Evolutionary conservation across 1,140 invertebrate genomes (phyloP).

Genomic region (Apis mellifera): DNA sequence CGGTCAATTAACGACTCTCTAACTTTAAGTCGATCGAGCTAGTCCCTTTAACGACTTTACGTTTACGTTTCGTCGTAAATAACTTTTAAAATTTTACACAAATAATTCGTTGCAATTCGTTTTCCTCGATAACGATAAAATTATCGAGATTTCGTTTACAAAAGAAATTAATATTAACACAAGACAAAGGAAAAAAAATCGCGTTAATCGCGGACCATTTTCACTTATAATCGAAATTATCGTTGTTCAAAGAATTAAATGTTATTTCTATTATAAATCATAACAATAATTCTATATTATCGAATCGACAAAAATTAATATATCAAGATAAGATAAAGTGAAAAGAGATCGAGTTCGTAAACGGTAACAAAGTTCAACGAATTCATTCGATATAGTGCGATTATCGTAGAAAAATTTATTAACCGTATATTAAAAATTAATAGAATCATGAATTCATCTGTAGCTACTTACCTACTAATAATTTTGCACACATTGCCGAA

Average conservation of each 20-base stretch:
- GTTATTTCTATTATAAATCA: background rate
- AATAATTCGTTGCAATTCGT: background rate
- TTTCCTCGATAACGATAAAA: background rate
- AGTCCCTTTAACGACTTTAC: background rate
- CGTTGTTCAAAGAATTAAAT: background rate
- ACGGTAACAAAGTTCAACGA: background rate
- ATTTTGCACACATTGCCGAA: background rate
- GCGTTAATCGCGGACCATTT: background rate
- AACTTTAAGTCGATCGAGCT: background rate
- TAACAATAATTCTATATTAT: background rate
- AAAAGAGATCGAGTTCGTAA: background rate
- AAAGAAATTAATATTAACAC: background rate
- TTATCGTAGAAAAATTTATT: background rate
- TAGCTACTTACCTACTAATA: background rate
- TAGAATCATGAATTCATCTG: conserved; percentile 21
- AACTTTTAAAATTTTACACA: no score
- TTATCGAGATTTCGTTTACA: accelerated
- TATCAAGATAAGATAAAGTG: conserved; percentile 34
- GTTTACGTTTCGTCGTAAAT: background rate
- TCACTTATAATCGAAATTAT: background rate
- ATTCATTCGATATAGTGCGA: background rate
- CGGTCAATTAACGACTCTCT: background rate
- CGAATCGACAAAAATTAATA: conserved; percentile 5
- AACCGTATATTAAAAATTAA: background rate
- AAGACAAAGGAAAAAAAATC: background rate